These are phyloP conservation scores for Orthosia gothica DNA, from an alignment of 2,888 invertebrate species.

Conservation along the genomic window DNA sequence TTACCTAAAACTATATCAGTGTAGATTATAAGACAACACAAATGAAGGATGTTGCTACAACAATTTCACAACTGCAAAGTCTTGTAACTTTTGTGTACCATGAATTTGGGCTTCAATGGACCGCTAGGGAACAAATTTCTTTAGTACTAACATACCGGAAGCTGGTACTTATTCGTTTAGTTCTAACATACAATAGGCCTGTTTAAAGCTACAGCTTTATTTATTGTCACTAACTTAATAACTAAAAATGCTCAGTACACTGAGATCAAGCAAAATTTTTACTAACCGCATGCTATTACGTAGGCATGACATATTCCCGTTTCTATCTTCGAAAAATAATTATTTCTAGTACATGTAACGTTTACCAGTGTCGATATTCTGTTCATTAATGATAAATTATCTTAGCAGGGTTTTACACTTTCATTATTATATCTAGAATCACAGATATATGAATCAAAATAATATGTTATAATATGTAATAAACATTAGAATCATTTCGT, in stretches of 20 bases:
- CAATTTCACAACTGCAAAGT: no score
- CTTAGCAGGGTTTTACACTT: background rate
- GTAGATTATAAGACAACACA: background rate
- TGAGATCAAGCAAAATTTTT: background rate
- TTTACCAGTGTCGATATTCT: background rate
- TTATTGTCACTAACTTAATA: background rate
- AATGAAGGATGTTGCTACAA: background rate
- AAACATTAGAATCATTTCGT: no score
- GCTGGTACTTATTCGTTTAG: no score
- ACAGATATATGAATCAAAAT: no score
- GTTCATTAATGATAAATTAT: background rate
- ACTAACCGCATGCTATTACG: background rate
- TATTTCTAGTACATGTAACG: no score
- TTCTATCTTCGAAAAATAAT: background rate
- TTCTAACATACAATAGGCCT: background rate
- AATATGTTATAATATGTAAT: no score
- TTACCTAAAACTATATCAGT: no score
- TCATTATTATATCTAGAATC: no score
- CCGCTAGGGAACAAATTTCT: background rate
- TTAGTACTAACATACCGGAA: background rate
- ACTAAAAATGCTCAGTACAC: background rate
- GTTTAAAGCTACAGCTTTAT: background rate
- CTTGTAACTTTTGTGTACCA: background rate
- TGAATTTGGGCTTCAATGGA: background rate
- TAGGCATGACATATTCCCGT: background rate